phyloP scores from a whole-genome alignment of 1,140 invertebrate genomes.

The Drosophila bocki region DNA sequence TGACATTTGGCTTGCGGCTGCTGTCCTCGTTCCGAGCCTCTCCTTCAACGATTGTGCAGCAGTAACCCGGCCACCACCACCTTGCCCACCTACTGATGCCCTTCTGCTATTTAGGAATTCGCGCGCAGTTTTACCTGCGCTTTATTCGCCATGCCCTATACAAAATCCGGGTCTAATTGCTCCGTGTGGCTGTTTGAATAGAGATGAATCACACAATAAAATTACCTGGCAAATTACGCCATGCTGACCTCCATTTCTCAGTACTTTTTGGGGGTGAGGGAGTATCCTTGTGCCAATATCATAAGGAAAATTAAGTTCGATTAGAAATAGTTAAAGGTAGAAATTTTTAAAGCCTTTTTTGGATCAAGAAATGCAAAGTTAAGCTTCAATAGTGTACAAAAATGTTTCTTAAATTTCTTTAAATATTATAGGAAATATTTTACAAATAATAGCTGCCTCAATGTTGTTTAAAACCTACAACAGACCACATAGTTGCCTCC shows the following conservation, averaged over 20 bases:
- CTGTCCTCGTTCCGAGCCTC: slow-evolving; percentile 37
- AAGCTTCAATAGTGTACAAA: too few species aligned
- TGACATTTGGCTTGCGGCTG: slow-evolving; percentile 44
- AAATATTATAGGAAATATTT: neutral
- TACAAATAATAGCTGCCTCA: too few species aligned
- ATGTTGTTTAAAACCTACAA: neutral
- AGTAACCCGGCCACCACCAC: neutral
- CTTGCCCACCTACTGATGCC: neutral
- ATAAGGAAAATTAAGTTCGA: neutral
- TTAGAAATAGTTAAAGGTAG: neutral
- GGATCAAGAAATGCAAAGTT: too few species aligned
- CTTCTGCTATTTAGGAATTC: slow-evolving; percentile 45
- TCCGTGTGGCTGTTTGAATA: slow-evolving; percentile 16
- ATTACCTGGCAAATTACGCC: slow-evolving; percentile 25
- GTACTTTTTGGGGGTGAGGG: neutral
- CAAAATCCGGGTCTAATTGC: slow-evolving; percentile 36
- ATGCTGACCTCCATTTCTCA: slow-evolving; percentile 1
- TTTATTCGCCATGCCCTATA: slow-evolving; percentile 30
- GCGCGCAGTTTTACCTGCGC: slow-evolving; percentile 27
- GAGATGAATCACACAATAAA: slow-evolving; percentile 15
- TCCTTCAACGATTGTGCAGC: slow-evolving; percentile 5
- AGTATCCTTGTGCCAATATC: neutral
- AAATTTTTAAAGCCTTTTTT: neutral
- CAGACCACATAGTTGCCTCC: neutral
- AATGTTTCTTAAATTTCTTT: neutral